Percentiles rank a stretch among this genome's conserved stretches.
Conservation (phyloP, 2,888 invertebrate species). For the Agrotis clavis region DNA sequence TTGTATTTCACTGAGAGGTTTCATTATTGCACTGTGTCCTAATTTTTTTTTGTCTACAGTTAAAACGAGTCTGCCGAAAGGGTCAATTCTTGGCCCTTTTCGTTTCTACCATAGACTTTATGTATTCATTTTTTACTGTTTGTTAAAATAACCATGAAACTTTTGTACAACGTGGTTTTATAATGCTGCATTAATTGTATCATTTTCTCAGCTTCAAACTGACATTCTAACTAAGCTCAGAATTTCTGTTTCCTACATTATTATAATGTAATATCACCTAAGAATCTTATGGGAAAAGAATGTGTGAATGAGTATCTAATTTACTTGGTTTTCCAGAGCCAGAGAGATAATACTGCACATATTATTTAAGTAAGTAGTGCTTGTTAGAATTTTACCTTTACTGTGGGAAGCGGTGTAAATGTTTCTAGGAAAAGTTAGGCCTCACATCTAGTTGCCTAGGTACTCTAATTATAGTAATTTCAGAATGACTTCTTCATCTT, state of each 20-base stretch:
- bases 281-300: slow-evolving; percentile 61
- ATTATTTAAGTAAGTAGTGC: slow-evolving; percentile 46
- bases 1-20: neutral
- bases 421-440: slow-evolving; percentile 46
- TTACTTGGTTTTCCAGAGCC: slow-evolving; percentile 33
- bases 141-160: neutral
- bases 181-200: neutral
- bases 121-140: neutral
- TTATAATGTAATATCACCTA: slow-evolving; percentile 44
- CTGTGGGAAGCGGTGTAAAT: slow-evolving; percentile 51
- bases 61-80: slow-evolving; percentile 6
- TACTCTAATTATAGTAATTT: slow-evolving; percentile 48
- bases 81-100: neutral
- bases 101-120: neutral
- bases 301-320: slow-evolving; percentile 58
- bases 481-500: slow-evolving; percentile 46
- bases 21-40: neutral
- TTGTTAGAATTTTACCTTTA: slow-evolving; percentile 52
- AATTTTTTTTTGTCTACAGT: neutral
- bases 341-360: slow-evolving; percentile 43
- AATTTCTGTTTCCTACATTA: slow-evolving; percentile 35
- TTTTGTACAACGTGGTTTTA: neutral
- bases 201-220: slow-evolving; percentile 17
- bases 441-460: slow-evolving; percentile 22
- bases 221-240: neutral